Evolutionary conservation across 1,140 invertebrate genomes (phyloP), one percentile per base, ranked within the genome.

Genomic region (Ceratina australensis): DNA sequence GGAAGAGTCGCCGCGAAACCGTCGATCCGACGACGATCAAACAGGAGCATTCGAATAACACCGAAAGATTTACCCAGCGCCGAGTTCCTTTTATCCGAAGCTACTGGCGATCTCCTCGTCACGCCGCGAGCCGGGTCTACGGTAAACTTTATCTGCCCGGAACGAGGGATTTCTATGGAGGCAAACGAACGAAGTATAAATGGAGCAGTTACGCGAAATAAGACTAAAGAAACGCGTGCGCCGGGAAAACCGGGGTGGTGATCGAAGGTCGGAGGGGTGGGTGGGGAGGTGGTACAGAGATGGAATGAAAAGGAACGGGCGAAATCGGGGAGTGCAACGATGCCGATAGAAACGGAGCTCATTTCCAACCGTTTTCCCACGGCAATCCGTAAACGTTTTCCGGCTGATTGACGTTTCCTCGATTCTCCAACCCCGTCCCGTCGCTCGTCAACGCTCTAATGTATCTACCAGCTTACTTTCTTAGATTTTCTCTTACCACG

Each of bases 341-440:
- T 50, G 64, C 24, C 52, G 64, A 75, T 52, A n/a, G 73, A 76
- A 76, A 76, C 66, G 74, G 47, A 16, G 65, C 65, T 76, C 74
- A 69, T 76, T 76, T 69, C 47, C 74, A 69, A 69, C 5, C 33
- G 26, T 64, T 42, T 69, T 68, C 56, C 42, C 64, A 65, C 64
- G 33, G 73, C 65, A 68, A 66, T 75, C 64, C 74, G 64, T 56
- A 69, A 61, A 42, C 74, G 47, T 69, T 76, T 69, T 60, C 54
- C 73, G 56, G 47, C 10, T 76, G 74, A 69, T 61, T 26, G 56
- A 76, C 65, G 65, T 76, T 52, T 76, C 73, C 26, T 61, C 73
- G 73, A 61, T 76, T 69, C 60, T 69, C 56, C 26, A 57, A n/a
- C 60, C 26, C 24, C 42, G 16, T 16, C 71, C 15, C 33, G 0